Conservation (phyloP, 2,797 vertebrate species). For the Coluber constrictor region DNA sequence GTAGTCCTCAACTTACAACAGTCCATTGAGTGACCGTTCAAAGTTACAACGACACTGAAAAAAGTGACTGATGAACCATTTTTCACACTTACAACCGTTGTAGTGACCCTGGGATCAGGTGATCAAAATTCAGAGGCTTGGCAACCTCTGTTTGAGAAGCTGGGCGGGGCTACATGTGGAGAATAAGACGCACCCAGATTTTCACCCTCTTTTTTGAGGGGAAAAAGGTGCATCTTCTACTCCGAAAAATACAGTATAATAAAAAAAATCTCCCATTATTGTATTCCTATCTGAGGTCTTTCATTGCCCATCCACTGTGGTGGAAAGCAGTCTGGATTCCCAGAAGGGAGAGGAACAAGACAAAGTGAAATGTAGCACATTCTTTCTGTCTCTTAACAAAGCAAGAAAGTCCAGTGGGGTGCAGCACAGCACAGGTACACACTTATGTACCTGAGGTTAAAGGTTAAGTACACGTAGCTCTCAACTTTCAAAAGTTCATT, state of each 20-base stretch:
- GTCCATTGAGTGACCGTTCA: background rate
- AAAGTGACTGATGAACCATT: background rate
- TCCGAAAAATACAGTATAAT: no score
- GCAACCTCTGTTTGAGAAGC: background rate
- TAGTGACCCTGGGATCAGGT: background rate
- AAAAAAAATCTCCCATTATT: no score
- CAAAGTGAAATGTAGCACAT: background rate
- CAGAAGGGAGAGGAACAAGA: no score
- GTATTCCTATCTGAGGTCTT: no score
- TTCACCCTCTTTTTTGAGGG: no score
- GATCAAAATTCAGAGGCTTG: background rate
- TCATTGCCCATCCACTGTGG: no score
- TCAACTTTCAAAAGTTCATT: no score
- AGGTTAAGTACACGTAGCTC: background rate
- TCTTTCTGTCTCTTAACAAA: background rate
- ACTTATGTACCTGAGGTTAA: conserved; percentile 5
- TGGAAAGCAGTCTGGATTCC: no score
- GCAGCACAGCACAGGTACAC: background rate
- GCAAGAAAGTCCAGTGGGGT: background rate
- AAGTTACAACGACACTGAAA: background rate
- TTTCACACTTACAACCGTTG: background rate
- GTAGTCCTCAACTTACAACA: no score
- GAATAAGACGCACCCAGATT: no score
- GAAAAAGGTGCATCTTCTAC: no score
- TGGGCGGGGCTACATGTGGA: no score